Evolutionary conservation across 2,888 invertebrate species (phyloP), one percentile per base, ranked within the genome.

Genomic region (Alviniconcha strummeri): DNA sequence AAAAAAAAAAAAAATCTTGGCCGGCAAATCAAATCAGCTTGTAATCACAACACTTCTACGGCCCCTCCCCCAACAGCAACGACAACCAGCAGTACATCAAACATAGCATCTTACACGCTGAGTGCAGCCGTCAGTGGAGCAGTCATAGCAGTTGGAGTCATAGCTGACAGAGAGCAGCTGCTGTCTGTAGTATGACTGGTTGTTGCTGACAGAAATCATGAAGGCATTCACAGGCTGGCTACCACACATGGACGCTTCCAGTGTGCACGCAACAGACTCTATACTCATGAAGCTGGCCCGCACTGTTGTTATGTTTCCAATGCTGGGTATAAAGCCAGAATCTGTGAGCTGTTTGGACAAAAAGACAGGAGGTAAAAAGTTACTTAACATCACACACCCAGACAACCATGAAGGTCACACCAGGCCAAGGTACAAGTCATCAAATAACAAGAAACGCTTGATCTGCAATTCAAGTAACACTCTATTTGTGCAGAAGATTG

Each of bases 81-180:
- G 36, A 36, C 36, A 36, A 36, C 36, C 3, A 36, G 36, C 36
- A 60, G 13, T 60, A 13, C 60, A 60, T 1, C 60, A 60, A 60
- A 8, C 8, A 60, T 11, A 60, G 60, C 8, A 8, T 64, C 85
- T 86, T 80, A 88, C 88, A 86, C 85, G 82, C 15, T 52, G 52
- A 15, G 36, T 17, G 71, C 88, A 88, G 2, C 83, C 83, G 71
- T 36, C 60, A 3, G 15, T 17, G 7, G 81, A 80, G 74, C 88
- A 88, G 15, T 54, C 55, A 11, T 84, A 76, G 64, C 86, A 87
- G 81, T 82, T 84, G 52, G 87, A 86, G 81, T 88, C 86, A 83
- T 83, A 87, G 56, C 80, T 82, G 19, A 87, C 81, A 83, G 84
- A 88, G 13, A 54, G 60, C 11, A 84, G 72, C 5, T 64, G 60